These are phyloP conservation scores for Narcine bancroftii DNA, from an alignment of 2,113 vertebrate genomes.

Conservation along the genomic window DNA sequence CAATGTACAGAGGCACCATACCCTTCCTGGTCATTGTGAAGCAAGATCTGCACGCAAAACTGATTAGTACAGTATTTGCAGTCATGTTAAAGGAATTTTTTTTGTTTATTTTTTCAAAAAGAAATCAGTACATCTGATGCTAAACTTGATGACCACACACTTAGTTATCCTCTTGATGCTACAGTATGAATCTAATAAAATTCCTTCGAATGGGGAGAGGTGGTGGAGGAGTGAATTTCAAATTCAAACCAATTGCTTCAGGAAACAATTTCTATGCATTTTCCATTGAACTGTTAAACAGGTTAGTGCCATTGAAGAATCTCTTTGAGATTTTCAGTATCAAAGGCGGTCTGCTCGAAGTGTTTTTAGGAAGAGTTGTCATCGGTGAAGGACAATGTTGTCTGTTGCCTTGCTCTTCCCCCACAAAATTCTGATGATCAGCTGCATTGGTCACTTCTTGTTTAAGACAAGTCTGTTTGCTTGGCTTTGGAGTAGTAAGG, in stretches of 20 bases:
- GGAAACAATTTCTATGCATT: constrained; percentile 43
- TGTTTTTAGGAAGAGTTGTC: constrained; percentile 45
- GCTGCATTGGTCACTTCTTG: not conserved
- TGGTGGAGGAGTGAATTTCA: not conserved
- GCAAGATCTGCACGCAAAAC: not conserved
- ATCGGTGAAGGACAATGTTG: constrained; percentile 39
- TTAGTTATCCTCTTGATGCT: not conserved
- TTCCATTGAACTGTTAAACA: constrained; percentile 44
- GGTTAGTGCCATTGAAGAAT: constrained; percentile 45
- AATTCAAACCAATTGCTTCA: not conserved
- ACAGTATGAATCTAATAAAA: not conserved
- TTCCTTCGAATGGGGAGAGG: not conserved
- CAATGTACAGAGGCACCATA: not conserved
- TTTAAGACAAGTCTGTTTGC: not conserved
- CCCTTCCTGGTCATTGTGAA: not conserved
- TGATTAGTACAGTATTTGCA: not conserved
- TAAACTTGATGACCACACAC: constrained; percentile 10
- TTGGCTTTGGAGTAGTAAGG: not conserved
- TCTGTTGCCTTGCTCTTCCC: not conserved
- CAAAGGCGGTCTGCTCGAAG: constrained; percentile 46
- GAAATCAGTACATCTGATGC: not conserved
- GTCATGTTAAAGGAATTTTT: not conserved
- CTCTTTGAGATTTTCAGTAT: constrained; percentile 54
- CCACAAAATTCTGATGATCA: not conserved
- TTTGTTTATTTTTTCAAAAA: not conserved